Percentiles rank a stretch among this genome's conserved stretches.
Conservation (phyloP, 2,113 vertebrate genomes). For the Apodemus sylvaticus region DNA sequence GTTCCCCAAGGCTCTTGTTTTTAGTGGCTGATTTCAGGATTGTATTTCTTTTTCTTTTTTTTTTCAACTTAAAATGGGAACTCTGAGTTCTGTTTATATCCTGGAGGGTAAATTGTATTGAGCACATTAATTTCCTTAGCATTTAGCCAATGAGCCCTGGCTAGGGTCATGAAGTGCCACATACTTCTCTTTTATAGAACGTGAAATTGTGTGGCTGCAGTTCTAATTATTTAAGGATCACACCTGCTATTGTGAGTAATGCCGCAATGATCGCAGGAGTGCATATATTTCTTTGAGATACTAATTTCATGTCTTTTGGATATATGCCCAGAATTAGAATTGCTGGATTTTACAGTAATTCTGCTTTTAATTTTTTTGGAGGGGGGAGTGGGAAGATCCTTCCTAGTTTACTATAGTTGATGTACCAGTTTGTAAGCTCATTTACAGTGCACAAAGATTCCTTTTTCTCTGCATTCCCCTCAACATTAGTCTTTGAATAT, state of each 20-base stretch:
- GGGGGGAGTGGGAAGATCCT: background rate
- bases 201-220: background rate
- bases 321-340: background rate
- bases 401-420: background rate
- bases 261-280: background rate
- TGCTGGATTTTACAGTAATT: background rate
- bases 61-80: slow-evolving; percentile 8
- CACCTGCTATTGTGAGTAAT: background rate
- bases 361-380: background rate
- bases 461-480: background rate
- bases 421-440: background rate
- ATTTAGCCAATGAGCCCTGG: slow-evolving; percentile 34
- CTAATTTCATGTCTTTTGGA: background rate
- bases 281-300: background rate
- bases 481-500: background rate
- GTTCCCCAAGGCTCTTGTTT: background rate
- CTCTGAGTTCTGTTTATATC: background rate
- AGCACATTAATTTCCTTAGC: slow-evolving; percentile 43
- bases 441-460: background rate
- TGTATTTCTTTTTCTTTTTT: background rate
- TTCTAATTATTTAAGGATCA: slow-evolving; percentile 42
- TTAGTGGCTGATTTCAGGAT: background rate
- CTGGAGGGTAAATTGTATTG: background rate
- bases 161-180: background rate
- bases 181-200: slow-evolving; percentile 22